Conservation (phyloP, 2,797 vertebrate species). For the Melanotaenia boesemani region DNA sequence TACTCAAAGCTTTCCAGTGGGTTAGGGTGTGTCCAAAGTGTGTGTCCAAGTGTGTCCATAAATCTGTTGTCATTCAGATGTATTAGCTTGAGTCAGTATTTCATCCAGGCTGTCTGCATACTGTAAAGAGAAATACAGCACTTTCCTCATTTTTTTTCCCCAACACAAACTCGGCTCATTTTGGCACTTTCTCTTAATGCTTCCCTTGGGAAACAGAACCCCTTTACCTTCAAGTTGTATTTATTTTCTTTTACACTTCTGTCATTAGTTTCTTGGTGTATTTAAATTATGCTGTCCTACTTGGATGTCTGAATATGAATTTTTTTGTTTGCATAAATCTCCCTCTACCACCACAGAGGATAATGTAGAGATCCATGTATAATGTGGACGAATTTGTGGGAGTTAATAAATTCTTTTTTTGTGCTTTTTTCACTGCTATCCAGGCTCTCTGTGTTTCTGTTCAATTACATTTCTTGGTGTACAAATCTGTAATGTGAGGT, state of each 20-base stretch:
- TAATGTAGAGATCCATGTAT: slow-evolving; percentile 28
- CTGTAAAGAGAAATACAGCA: slow-evolving; percentile 53
- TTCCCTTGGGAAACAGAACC: slow-evolving; percentile 20
- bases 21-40: too few relatives aligned
- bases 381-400: slow-evolving; percentile 18
- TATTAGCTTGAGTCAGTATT: slow-evolving; percentile 19
- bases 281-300: slow-evolving; percentile 26
- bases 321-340: slow-evolving; percentile 16
- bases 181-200: slow-evolving; percentile 52
- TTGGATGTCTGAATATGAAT: background rate
- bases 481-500: too few relatives aligned
- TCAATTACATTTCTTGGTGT: background rate
- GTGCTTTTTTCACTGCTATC: slow-evolving; percentile 9
- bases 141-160: slow-evolving; percentile 34
- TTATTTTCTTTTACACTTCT: slow-evolving; percentile 60
- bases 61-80: slow-evolving; percentile 8
- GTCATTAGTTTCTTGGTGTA: slow-evolving; percentile 12
- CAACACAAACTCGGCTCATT: slow-evolving; percentile 26
- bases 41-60: background rate
- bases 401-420: slow-evolving; percentile 63
- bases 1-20: background rate
- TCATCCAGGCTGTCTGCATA: background rate
- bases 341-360: slow-evolving; percentile 3
- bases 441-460: background rate
- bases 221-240: slow-evolving; percentile 43